Base-by-base conservation (phyloP, 2,888 invertebrate species). In the Lasioglossum morio region DNA sequence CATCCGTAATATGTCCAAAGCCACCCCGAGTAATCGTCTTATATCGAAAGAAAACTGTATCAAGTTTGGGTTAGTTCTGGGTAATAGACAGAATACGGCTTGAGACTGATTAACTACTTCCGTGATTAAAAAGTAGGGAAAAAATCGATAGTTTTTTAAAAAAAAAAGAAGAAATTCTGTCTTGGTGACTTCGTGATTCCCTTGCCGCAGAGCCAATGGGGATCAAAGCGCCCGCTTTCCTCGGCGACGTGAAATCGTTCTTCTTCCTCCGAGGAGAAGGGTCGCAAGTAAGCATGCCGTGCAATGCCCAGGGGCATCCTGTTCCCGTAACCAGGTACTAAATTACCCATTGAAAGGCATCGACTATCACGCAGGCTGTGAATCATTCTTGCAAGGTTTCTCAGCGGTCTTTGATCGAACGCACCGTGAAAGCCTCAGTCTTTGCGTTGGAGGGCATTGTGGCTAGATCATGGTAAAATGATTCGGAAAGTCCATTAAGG, bases 291-390 rank as follows among this genome's bases (percentile, higher is more conserved):
- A 96, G 96, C 90, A 95, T 97, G 94, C 96, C 96, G 92, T 97
- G 97, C 95, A 97, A 97, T 94, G 97, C 97, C 83, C 97, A 97
- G 95, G 97, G 96, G 92, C 97, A 96, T 95, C 97, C 97, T 91
- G 96, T 97, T 94, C 97, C 97, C 84, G 95, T 96, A 92, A 97
- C 97, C 96, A 97, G 97, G 97, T 97, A 97, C 96, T 86, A 76
- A 73, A 82, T 84, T 82, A 74, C 46, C 83, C 72, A 48, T 75
- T 72, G 66, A 80, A 69, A 57, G 81, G 53, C 82, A 77, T 73
- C 73, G 73, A 60, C 30, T 72, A 77, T 73, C 84, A 70, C 40
- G 66, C 57, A 19, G 46, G 27, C 19, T 30, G 40, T 30, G 34
- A 74, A 53, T 77, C 72, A 53, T 78, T 40, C 46, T 76, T 43